Conservation (phyloP, 1,140 invertebrate genomes). For the Paralvinella palmiformis region DNA sequence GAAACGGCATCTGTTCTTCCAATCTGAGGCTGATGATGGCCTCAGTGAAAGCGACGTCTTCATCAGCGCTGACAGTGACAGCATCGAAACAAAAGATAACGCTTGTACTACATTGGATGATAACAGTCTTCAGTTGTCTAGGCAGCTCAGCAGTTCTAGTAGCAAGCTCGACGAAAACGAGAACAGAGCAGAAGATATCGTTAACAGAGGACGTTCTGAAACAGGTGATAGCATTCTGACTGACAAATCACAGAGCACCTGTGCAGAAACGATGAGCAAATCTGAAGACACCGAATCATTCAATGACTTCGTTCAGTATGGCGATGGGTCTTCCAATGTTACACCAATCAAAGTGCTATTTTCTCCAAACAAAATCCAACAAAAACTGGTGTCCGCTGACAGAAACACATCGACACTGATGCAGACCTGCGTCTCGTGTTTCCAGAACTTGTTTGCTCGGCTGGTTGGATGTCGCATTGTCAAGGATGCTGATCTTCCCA, state of each 20-base stretch:
- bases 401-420: constrained; percentile 29
- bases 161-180: too few species aligned
- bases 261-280: too few species aligned
- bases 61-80: constrained; percentile 14
- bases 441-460: constrained; percentile 63
- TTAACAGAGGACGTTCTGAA: too few species aligned
- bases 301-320: neutral
- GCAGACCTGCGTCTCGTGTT: constrained; percentile 61
- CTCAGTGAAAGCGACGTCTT: constrained; percentile 8
- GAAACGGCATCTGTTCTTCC: neutral
- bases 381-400: neutral
- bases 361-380: neutral
- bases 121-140: too few species aligned
- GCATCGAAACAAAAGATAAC: too few species aligned
- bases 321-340: neutral
- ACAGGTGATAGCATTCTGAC: too few species aligned
- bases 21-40: neutral
- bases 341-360: neutral
- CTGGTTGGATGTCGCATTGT: constrained; percentile 53
- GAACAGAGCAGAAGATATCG: too few species aligned
- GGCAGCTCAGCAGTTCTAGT: too few species aligned
- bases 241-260: too few species aligned
- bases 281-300: too few species aligned
- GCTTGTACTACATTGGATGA: too few species aligned
- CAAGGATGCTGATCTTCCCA: constrained; percentile 29